These are phyloP conservation scores for Lamprotornis superbus DNA, from an alignment of 2,113 vertebrate species.

Conservation along the genomic window DNA sequence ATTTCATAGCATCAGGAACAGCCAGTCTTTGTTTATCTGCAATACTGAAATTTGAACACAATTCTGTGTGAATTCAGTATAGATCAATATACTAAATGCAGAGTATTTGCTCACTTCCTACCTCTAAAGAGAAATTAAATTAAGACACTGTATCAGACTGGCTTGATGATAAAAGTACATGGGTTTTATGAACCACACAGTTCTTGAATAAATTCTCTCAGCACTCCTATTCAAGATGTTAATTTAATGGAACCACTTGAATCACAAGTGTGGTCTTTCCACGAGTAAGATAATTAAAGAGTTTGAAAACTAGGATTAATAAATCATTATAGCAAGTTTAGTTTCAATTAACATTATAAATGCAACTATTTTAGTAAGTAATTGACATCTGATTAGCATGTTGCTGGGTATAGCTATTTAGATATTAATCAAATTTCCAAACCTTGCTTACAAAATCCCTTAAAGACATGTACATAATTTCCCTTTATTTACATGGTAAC, in stretches of 20 bases:
- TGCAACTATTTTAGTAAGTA: conserved; percentile 61
- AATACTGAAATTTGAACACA: not conserved
- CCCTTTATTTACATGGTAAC: conserved; percentile 21
- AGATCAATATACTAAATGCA: not conserved
- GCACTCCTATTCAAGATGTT: not conserved
- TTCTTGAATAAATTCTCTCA: not conserved
- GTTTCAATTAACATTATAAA: conserved; percentile 67
- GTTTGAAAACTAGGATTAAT: conserved; percentile 70
- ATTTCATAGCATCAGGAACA: not conserved
- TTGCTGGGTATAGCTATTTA: conserved; percentile 39
- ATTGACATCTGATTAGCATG: conserved; percentile 66
- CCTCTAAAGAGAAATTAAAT: not conserved
- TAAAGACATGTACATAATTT: conserved; percentile 3
- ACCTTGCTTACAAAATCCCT: conserved; percentile 11
- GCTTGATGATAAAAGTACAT: not conserved
- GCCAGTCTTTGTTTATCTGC: not conserved
- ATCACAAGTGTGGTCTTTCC: conserved; percentile 28
- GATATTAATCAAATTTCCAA: conserved; percentile 56
- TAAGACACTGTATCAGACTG: not conserved
- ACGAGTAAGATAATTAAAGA: conserved; percentile 54
- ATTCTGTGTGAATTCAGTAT: not conserved
- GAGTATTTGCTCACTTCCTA: not conserved
- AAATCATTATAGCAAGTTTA: conserved; percentile 69
- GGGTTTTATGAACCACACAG: not conserved
- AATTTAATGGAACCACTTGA: conserved; percentile 48